Evolutionary conservation across 2,888 invertebrate genomes (phyloP).

Genomic region (Criorhina ranunculi): DNA sequence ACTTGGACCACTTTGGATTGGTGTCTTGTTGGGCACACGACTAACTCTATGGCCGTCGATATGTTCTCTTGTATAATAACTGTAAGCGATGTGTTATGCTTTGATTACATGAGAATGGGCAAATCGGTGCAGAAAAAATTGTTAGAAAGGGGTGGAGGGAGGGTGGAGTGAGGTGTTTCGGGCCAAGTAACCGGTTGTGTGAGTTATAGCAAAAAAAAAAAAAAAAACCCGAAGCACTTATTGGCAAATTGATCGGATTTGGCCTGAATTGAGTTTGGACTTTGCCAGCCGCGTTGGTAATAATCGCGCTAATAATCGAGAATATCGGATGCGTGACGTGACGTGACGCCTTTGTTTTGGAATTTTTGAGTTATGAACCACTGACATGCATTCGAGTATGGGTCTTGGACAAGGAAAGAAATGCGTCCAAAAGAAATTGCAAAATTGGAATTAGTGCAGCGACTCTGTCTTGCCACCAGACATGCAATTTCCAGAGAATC

Average conservation of each 20-base stretch:
- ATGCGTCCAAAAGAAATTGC: no score
- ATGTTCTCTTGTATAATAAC: constrained; percentile 53
- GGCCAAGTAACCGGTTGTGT: constrained; percentile 40
- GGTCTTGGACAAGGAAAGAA: no score
- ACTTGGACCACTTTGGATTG: constrained; percentile 53
- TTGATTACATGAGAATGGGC: constrained; percentile 28
- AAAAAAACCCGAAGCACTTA: constrained; percentile 4
- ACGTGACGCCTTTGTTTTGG: no score
- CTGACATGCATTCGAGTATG: no score
- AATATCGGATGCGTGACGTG: background rate
- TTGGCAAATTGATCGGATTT: constrained; percentile 40
- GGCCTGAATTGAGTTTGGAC: constrained; percentile 24
- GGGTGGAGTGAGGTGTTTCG: background rate
- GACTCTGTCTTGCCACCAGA: no score
- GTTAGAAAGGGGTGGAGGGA: background rate
- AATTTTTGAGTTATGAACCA: no score
- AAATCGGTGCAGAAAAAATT: constrained; percentile 29
- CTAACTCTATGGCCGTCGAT: constrained; percentile 18
- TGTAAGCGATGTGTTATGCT: constrained; percentile 39
- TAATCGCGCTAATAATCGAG: constrained; percentile 1
- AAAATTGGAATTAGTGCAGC: no score
- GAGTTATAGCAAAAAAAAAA: constrained; percentile 29
- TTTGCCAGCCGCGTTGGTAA: constrained; percentile 8
- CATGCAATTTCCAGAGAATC: no score
- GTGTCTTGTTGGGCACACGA: constrained; percentile 45